A percentile compares a stretch with the other conserved stretches of the same genome.
Evolutionary conservation across 2,113 vertebrate species (phyloP).

Genomic region (Andinoacara biseriatus): DNA sequence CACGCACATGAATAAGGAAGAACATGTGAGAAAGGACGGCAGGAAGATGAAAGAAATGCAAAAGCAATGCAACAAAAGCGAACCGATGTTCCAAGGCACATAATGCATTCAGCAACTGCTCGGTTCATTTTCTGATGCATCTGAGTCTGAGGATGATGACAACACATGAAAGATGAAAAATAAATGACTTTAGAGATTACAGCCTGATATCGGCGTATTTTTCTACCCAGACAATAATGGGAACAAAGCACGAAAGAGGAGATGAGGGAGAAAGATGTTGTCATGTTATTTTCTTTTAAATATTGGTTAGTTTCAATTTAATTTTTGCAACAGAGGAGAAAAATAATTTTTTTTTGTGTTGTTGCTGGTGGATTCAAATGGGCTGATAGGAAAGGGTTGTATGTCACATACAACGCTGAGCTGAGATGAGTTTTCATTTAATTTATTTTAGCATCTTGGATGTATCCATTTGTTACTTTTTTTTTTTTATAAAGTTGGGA

Average conservation of each 20-base stretch:
- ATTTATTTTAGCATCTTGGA: too few relatives aligned
- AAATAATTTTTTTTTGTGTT: background rate
- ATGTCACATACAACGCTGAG: too few relatives aligned
- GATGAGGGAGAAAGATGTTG: background rate
- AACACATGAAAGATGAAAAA: constrained; percentile 45
- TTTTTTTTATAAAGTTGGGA: too few relatives aligned
- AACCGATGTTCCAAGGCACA: background rate
- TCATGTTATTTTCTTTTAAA: background rate
- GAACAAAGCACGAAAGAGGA: background rate
- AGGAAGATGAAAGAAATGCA: constrained; percentile 39
- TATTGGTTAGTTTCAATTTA: background rate
- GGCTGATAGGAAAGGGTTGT: too few relatives aligned
- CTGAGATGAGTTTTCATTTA: too few relatives aligned
- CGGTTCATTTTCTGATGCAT: background rate
- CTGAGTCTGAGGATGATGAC: constrained; percentile 36
- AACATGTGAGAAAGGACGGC: background rate
- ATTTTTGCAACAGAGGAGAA: background rate
- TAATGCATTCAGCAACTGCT: constrained; percentile 14
- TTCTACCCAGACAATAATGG: background rate
- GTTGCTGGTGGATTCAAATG: too few relatives aligned
- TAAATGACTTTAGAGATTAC: constrained; percentile 18
- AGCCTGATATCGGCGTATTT: background rate
- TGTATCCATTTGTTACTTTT: too few relatives aligned
- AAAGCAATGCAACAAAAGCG: constrained; percentile 5
- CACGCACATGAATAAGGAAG: background rate